Conservation (phyloP, 2,797 vertebrate genomes). For the Myotis vivesi region DNA sequence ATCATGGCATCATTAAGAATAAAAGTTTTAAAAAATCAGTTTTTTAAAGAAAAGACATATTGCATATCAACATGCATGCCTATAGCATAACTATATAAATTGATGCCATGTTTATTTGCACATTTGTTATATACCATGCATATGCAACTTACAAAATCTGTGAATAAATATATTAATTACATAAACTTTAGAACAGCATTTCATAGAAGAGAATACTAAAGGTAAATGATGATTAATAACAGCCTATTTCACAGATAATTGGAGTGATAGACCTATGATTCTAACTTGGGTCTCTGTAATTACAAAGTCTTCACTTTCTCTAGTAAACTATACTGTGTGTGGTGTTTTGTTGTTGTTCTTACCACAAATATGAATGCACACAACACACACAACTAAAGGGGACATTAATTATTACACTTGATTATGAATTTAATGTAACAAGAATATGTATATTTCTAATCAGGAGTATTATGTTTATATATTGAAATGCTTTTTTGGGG, state of each 20-base stretch:
- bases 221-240: neutral
- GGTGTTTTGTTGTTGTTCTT: neutral
- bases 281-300: neutral
- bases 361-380: neutral
- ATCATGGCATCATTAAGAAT: neutral
- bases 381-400: neutral
- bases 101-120: neutral
- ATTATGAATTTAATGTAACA: neutral
- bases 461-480: neutral
- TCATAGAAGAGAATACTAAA: neutral
- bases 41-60: neutral
- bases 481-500: neutral
- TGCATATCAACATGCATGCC: neutral
- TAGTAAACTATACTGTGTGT: neutral
- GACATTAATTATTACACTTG: neutral
- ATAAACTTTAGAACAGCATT: neutral
- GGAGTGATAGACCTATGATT: neutral
- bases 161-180: neutral
- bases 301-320: slow-evolving; percentile 29
- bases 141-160: neutral
- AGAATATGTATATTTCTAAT: neutral
- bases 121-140: neutral
- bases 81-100: neutral
- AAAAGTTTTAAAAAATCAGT: neutral
- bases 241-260: neutral